Conservation (phyloP, 2,888 invertebrate genomes). For the Zelleria hepariella region DNA sequence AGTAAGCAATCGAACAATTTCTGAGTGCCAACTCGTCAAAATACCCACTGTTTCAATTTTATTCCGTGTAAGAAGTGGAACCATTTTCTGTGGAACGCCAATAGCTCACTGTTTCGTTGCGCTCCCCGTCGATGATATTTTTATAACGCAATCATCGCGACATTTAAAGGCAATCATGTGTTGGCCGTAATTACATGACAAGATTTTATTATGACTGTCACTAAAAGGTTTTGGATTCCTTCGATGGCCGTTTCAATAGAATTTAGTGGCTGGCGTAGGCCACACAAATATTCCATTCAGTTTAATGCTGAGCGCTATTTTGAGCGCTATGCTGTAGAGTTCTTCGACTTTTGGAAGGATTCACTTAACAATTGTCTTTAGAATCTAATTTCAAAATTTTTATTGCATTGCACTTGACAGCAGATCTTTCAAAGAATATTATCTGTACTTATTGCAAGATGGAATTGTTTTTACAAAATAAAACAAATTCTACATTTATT, state of each 20-base stretch:
- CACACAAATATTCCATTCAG: not conserved
- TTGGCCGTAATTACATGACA: not conserved
- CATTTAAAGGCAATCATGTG: constrained; percentile 1
- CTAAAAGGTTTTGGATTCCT: not conserved
- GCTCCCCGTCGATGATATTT: constrained; percentile 21
- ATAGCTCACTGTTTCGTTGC: constrained; percentile 14
- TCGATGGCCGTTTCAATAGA: not conserved
- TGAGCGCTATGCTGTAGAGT: not conserved
- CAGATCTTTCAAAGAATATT: too few species aligned
- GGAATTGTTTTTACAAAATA: too few species aligned
- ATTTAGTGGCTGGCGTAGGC: not conserved
- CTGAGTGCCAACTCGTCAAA: constrained; percentile 28
- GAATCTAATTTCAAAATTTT: not conserved
- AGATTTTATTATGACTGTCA: not conserved
- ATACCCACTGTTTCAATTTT: constrained; percentile 29
- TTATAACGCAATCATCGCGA: constrained; percentile 9
- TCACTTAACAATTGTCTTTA: not conserved
- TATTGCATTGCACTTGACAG: too few species aligned
- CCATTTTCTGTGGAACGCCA: constrained; percentile 10
- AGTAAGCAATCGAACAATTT: constrained; percentile 31
- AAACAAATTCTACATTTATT: too few species aligned
- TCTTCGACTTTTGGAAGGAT: not conserved
- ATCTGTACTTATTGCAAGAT: too few species aligned
- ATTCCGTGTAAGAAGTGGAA: constrained; percentile 29
- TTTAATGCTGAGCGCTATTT: not conserved